Evolutionary conservation across 2,797 vertebrate genomes (phyloP).

Genomic region (Spinibarbus caldwelli): DNA sequence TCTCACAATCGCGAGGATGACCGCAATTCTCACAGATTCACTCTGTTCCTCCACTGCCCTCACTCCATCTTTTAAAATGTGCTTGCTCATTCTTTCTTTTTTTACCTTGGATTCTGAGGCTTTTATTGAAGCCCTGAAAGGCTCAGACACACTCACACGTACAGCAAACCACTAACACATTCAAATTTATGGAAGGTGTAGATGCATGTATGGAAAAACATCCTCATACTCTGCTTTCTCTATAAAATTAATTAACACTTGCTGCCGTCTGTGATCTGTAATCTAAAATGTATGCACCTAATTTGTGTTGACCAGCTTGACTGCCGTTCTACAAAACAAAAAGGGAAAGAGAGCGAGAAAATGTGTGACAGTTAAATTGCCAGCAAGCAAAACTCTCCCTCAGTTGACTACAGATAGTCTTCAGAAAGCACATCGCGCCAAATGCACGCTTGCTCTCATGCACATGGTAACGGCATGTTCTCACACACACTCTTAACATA

Average conservation of each 20-base stretch:
- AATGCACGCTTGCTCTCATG: constrained; percentile 57
- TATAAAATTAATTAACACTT: not conserved
- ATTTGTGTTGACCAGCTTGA: constrained; percentile 38
- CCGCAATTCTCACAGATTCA: constrained; percentile 4
- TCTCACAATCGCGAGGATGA: not conserved
- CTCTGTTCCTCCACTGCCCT: not conserved
- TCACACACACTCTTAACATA: constrained; percentile 59
- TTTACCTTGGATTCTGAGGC: too few species aligned
- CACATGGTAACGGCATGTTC: constrained; percentile 48
- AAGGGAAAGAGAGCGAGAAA: constrained; percentile 52
- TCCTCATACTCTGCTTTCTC: constrained; percentile 48
- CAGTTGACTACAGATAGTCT: constrained; percentile 49
- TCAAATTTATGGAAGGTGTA: not conserved
- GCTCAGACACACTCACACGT: not conserved
- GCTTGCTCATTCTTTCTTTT: not conserved
- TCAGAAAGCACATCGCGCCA: constrained; percentile 57
- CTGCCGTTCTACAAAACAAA: constrained; percentile 21
- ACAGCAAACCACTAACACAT: constrained; percentile 6
- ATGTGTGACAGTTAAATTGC: constrained; percentile 50
- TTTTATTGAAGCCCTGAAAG: not conserved
- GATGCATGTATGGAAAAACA: constrained; percentile 62
- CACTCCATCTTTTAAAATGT: not conserved
- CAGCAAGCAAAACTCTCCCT: constrained; percentile 49
- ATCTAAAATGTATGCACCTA: constrained; percentile 17
- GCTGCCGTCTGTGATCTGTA: not conserved